Base-by-base conservation (phyloP, 2,797 vertebrate genomes). In the Pangasius sanitwongsei region DNA sequence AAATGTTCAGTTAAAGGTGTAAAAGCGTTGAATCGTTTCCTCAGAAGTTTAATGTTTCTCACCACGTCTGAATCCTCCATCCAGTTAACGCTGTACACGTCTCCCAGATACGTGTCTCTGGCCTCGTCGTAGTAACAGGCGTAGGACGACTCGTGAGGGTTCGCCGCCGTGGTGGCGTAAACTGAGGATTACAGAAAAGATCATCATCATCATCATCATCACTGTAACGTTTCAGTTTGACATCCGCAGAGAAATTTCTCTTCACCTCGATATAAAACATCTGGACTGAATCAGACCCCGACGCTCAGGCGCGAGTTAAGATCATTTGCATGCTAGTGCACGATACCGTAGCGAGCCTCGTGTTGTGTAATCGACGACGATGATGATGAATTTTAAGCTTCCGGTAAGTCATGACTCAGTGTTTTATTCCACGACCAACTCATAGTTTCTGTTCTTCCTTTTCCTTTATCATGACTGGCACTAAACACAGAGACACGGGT, bases 51-150 rank as follows among this genome's bases (percentile, higher is more conserved):
- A 80, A 75, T 9, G 20, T 80, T 34, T 34, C 48, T 83, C 41
- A 98, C 98, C 95, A 91, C 87, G 20, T 99, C 99, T 0, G 98
- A 99, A 92, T 99, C 98, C 91, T 99, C 99, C 99, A 99, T 98
- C 99, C 99, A 99, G 93, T 97, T 98, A 67, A 99, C 98, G 0
- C 99, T 99, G 96, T 99, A 99, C 97, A 95, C 97, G 95, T 99
- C 99, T 6, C 99, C 99, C 94, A 99, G 95, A 92, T 97, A 99
- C 0, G 99, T 99, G 55, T 96, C 93, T 90, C 98, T 96, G 92
- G 94, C 83, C 0, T 97, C 96, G 25, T 99, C 99, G 0, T 96
- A 99, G 94, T 99, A 99, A 92, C 99, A 99, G 50, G 99, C 99
- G 0, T 98, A 99, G 0, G 98, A 99, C 0, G 98, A 98, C 93